Percentiles rank a stretch among this genome's conserved stretches.
Conservation (phyloP, 2,888 invertebrate genomes). For the Acleris sparsana region DNA sequence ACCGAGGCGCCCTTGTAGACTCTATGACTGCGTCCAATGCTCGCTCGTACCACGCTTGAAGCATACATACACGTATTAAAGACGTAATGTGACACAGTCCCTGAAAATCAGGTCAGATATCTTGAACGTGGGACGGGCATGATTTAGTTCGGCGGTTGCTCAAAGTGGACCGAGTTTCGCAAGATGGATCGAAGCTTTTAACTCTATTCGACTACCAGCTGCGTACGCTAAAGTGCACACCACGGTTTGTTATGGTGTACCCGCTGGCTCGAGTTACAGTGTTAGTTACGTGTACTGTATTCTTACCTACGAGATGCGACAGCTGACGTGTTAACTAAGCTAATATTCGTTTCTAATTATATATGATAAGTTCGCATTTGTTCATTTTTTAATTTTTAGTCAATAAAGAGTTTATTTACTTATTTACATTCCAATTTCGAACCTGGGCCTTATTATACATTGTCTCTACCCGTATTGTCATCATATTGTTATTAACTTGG, state of each 20-base stretch:
- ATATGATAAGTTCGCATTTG: too few species aligned
- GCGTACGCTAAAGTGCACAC: conserved; percentile 58
- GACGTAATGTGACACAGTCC: conserved; percentile 56
- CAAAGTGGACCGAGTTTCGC: conserved; percentile 71
- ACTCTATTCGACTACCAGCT: conserved; percentile 70
- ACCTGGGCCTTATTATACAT: too few species aligned
- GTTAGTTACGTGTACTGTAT: conserved; percentile 59
- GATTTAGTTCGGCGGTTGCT: conserved; percentile 72
- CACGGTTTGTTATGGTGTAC: conserved; percentile 57
- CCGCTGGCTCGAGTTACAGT: conserved; percentile 49
- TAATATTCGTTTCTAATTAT: too few species aligned
- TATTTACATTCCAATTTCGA: too few species aligned
- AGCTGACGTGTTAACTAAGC: too few species aligned
- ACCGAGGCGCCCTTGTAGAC: conserved; percentile 13
- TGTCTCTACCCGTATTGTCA: too few species aligned
- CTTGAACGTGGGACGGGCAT: conserved; percentile 58
- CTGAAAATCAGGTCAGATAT: conserved; percentile 70
- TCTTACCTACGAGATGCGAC: too few species aligned
- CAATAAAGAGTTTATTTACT: too few species aligned
- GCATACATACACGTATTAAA: conserved; percentile 33
- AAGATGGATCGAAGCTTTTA: conserved; percentile 80
- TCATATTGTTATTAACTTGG: too few species aligned
- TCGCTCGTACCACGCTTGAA: conserved; percentile 14
- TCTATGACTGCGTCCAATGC: conserved; percentile 22
- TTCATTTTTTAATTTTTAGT: too few species aligned